These are phyloP conservation scores for Plectropomus leopardus DNA, from an alignment of 2,113 vertebrate species.

Conservation along the genomic window DNA sequence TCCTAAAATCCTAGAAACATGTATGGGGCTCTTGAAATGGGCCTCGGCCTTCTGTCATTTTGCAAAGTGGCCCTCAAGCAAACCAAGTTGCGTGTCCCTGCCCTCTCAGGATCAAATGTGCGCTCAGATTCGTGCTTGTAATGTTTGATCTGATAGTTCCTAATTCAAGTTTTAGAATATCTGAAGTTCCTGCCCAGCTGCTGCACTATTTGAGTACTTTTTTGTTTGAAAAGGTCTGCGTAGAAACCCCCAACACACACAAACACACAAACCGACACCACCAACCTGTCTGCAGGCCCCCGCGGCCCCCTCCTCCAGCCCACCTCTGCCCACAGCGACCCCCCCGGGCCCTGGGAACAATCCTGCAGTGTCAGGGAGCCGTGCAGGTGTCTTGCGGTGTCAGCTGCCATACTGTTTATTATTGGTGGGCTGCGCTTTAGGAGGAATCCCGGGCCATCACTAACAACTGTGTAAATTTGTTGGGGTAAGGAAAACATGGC, in stretches of 20 bases:
- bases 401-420: conserved; percentile 89
- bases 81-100: too few species aligned
- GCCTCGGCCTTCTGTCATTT: too few species aligned
- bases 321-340: conserved; percentile 24
- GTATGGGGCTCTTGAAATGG: too few species aligned
- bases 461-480: conserved; percentile 89
- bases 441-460: conserved; percentile 86
- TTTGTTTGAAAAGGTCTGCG: neutral
- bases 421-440: conserved; percentile 84
- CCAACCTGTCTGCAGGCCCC: conserved; percentile 25
- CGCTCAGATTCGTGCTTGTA: neutral
- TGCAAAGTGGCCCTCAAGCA: too few species aligned
- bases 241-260: neutral
- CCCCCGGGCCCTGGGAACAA: conserved; percentile 81
- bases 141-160: neutral
- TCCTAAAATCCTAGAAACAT: too few species aligned
- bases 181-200: neutral
- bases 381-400: conserved; percentile 90
- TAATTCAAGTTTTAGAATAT: neutral
- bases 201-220: neutral
- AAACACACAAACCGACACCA: neutral
- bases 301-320: neutral
- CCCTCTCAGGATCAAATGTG: neutral
- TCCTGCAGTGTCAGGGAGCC: conserved; percentile 84
- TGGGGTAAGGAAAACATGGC: conserved; percentile 91